Base-by-base conservation (phyloP, 2,797 vertebrate species). In the Poeciliopsis turneri region DNA sequence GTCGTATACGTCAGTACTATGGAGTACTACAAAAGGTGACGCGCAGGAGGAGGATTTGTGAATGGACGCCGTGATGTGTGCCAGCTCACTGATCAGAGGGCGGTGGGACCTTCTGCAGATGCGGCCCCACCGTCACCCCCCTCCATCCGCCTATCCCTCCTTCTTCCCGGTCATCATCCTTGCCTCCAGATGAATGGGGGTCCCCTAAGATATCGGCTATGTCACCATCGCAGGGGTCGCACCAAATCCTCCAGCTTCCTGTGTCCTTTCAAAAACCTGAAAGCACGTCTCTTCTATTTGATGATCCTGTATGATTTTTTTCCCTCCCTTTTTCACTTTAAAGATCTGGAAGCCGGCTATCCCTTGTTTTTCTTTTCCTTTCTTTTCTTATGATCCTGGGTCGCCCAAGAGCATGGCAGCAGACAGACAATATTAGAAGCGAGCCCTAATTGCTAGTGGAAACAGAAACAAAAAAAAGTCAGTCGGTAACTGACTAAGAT, bases 71-170 rank as follows among this genome's bases (percentile, higher is more conserved):
- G 84, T 93, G 91, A 95, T 95, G 92, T 95, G 91, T 93, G 89
- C 92, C 95, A 95, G 95, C 94, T 95, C 96, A 90, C 92, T 89
- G 95, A 95, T 95, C 95, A 94, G 94, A 95, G 92, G 90, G 91
- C 92, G 85, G 80, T 82, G 86, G 91, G 69, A 93, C 93, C 95
- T 91, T 93, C 93, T 95, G 92, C 95, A 95, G 95, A 96, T 95
- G 91, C 90, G 96, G 64, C 94, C 94, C 93, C 36, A 72, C 76
- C 43, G 73, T 66, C 85, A 78, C 76, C 75, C 64, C 53, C 76
- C 75, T 71, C 36, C 39, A 68, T 33, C 61, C 61, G 18, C 7
- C 64, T 6, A 33, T 64, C 30, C 59, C 64, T 23, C 33, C 64
- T 66, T 66, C 36, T 66, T 41, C 36, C 68, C 82, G 69, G 81